Evolutionary conservation across 2,113 vertebrate genomes (phyloP), one percentile per base, ranked within the genome.

Genomic region (Melozone crissalis): DNA sequence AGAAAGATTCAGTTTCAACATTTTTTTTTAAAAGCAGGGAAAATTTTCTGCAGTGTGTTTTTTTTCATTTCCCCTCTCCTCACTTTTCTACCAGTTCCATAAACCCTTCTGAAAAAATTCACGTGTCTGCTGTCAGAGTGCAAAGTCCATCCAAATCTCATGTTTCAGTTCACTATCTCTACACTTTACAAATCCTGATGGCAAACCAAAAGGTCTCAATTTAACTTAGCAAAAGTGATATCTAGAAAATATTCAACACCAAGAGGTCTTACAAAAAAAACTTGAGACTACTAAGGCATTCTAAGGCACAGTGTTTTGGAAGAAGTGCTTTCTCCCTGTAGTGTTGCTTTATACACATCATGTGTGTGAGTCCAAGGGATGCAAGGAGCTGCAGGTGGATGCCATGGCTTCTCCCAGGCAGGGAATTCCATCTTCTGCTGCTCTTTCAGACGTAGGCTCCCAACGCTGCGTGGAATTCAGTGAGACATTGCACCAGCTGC

Each of bases 401-500:
- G 87, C 86, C 79, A 31, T 7, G 89, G 82, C 94, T 72, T 67
- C 73, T 93, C 89, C 93, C 93, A 66, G 2, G 18, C 51, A 54
- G 55, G 13, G 79, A 71, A 37, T 4, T 23, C 31, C 68, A 77
- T 18, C 41, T 46, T 17, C 58, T 75, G 33, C 61, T 37, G 67
- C 47, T 31, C 8, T 55, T 89, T 99, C 98, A 99, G 82, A 99
- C 99, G 1, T 99, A 99, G 77, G 99, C 99, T 81, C 99, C 99
- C 91, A 99, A 93, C 0, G 99, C 99, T 22, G 99, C 99, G 2
- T 99, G 99, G 37, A 99, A 99, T 97, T 99, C 99, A 19, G 99
- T 99, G 81, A 99, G 99, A 96, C 99, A 99, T 97, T 99, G 99
- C 57, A 99, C 99, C 58, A 99, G 98, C 98, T 99, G 99, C 98